These are phyloP conservation scores for Malthinus seriepunctatus DNA, from an alignment of 2,888 invertebrate genomes.

Conservation along the genomic window DNA sequence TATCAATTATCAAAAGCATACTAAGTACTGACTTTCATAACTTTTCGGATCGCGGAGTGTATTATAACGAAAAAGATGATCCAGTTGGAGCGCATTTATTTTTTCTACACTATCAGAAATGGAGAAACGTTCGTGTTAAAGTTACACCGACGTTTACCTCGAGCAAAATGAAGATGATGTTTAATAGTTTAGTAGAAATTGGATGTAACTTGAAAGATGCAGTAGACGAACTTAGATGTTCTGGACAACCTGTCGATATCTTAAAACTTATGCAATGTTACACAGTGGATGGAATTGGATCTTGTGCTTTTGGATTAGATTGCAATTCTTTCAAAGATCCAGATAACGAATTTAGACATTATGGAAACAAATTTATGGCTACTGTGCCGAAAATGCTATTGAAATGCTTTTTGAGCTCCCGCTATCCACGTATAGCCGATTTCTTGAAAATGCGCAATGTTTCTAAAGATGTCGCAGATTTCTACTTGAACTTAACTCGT, in stretches of 20 bases:
- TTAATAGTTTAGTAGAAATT: slow-evolving; percentile 43
- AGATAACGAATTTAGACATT: slow-evolving; percentile 54
- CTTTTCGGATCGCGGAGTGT: slow-evolving; percentile 46
- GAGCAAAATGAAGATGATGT: slow-evolving; percentile 55
- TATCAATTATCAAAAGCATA: slow-evolving; percentile 44
- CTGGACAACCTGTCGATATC: slow-evolving; percentile 47
- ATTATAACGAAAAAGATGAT: slow-evolving; percentile 43
- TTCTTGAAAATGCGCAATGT: slow-evolving; percentile 31
- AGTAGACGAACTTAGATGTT: slow-evolving; percentile 32
- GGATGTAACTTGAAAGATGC: slow-evolving; percentile 39
- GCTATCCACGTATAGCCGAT: slow-evolving; percentile 52
- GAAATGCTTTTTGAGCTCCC: slow-evolving; percentile 51
- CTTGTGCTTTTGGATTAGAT: slow-evolving; percentile 61
- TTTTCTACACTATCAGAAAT: slow-evolving; percentile 45
- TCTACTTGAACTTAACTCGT: slow-evolving; percentile 39
- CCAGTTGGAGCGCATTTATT: slow-evolving; percentile 43
- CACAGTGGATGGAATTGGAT: slow-evolving; percentile 59
- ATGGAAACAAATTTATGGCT: slow-evolving; percentile 23
- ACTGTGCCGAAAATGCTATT: slow-evolving; percentile 10
- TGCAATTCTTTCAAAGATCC: slow-evolving; percentile 58
- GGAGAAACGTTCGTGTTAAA: slow-evolving; percentile 52
- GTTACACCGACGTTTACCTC: slow-evolving; percentile 54
- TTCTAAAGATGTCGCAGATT: slow-evolving; percentile 34
- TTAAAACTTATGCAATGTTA: slow-evolving; percentile 53
- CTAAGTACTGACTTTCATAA: slow-evolving; percentile 47